A percentile compares a stretch with the other conserved stretches of the same genome.
These are phyloP conservation scores for Patagioenas fasciata DNA, from an alignment of 2,113 vertebrate species.

Conservation along the genomic window DNA sequence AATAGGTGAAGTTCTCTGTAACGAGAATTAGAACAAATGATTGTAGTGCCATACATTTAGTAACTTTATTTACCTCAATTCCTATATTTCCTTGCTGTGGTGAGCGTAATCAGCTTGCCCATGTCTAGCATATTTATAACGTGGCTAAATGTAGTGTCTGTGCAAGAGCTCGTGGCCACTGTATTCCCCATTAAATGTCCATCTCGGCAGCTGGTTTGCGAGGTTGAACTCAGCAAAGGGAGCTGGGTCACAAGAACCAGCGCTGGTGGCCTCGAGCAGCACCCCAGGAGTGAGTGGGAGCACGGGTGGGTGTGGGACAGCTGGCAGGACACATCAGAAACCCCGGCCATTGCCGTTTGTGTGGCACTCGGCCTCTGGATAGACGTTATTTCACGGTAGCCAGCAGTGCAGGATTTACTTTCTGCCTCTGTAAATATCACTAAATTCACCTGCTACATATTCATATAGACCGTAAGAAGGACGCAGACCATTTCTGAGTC, in stretches of 20 bases:
- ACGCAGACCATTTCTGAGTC: not conserved
- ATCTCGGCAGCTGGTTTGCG: not conserved
- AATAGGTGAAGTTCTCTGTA: not conserved
- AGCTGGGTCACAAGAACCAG: not conserved
- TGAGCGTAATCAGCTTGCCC: not conserved
- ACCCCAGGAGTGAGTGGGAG: not conserved
- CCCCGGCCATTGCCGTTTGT: not conserved
- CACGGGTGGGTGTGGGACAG: not conserved
- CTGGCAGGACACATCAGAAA: not conserved
- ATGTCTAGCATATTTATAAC: fast-evolving
- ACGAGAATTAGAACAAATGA: not conserved
- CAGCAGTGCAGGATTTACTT: not conserved
- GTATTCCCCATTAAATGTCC: not conserved
- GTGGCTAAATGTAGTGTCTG: not conserved
- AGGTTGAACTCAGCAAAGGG: not conserved
- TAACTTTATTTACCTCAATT: not conserved
- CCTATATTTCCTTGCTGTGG: not conserved
- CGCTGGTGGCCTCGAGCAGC: not conserved
- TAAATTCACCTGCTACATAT: not conserved
- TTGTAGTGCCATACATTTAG: not conserved
- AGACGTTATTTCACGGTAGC: not conserved
- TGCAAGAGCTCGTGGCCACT: not conserved
- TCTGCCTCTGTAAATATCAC: not conserved
- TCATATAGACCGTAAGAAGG: not conserved
- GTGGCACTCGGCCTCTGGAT: not conserved